Conservation (phyloP, 2,113 vertebrate species). For the Zosterops hypoxanthus region DNA sequence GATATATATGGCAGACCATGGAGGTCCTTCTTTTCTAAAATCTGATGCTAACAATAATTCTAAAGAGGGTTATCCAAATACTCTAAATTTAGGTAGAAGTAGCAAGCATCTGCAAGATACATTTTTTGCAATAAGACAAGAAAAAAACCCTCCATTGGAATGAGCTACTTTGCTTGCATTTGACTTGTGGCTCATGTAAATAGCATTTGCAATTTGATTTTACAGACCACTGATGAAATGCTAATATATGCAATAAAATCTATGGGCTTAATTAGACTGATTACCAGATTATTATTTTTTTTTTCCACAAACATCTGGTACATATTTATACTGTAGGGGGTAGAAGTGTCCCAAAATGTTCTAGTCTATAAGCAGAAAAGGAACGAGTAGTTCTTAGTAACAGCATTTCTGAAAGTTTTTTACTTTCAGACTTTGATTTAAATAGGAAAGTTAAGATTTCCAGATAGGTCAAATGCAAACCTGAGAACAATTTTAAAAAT, state of each 20-base stretch:
- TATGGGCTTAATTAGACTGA: conserved; percentile 1
- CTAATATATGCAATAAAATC: neutral
- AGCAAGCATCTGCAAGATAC: neutral
- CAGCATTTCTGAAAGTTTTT: neutral
- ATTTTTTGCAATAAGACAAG: neutral
- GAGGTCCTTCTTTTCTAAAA: neutral
- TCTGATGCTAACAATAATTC: neutral
- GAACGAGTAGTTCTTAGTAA: neutral
- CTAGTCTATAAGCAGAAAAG: neutral
- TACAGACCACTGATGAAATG: neutral
- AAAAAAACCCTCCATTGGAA: neutral
- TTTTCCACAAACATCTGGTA: neutral
- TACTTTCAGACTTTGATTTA: neutral
- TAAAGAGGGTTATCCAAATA: neutral
- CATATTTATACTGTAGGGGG: neutral
- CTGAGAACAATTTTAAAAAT: neutral
- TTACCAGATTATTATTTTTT: neutral
- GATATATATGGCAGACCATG: neutral
- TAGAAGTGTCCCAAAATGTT: neutral
- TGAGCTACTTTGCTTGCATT: neutral
- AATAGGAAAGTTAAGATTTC: neutral
- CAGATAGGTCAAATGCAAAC: neutral
- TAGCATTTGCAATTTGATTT: neutral
- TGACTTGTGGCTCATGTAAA: neutral
- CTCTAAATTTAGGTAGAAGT: neutral